Percentiles rank a stretch among this genome's conserved stretches.
These are phyloP conservation scores for Apostichopus leukothele DNA, from an alignment of 53 echinoderm and acorn worm species.

Conservation along the genomic window DNA sequence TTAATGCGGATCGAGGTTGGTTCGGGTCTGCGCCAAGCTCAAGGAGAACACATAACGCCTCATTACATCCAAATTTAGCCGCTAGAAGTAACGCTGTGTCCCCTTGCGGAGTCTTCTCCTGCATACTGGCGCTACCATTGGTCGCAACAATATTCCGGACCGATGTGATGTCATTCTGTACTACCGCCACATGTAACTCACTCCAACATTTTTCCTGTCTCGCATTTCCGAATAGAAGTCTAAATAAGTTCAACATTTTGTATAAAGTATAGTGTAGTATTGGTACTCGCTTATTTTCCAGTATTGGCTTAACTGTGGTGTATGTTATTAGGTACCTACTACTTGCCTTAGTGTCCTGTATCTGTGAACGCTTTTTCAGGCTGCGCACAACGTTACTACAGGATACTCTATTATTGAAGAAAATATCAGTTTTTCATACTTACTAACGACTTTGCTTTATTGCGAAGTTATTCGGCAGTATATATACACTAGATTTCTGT, in stretches of 20 bases:
- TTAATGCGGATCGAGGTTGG: neutral
- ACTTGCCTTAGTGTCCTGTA: too few species aligned
- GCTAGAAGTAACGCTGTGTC: conserved; percentile 27
- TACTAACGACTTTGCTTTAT: too few species aligned
- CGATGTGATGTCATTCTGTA: conserved; percentile 30
- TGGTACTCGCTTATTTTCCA: too few species aligned
- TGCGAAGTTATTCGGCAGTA: too few species aligned
- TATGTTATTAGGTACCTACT: too few species aligned
- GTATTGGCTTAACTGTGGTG: too few species aligned
- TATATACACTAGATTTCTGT: too few species aligned
- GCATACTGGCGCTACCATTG: neutral
- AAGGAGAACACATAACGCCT: neutral
- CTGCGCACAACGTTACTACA: too few species aligned
- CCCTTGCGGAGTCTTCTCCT: conserved; percentile 12
- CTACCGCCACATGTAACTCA: conserved; percentile 15
- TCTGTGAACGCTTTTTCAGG: too few species aligned
- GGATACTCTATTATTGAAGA: too few species aligned
- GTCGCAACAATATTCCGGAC: neutral
- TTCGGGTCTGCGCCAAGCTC: neutral
- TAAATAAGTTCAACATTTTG: neutral
- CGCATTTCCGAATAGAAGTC: neutral
- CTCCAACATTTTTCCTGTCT: conserved; percentile 15
- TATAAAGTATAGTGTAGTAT: too few species aligned
- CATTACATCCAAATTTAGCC: conserved; percentile 15
- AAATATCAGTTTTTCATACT: too few species aligned